These are phyloP conservation scores for Liolophura sinensis DNA, from an alignment of 1,140 invertebrate species.

Conservation along the genomic window DNA sequence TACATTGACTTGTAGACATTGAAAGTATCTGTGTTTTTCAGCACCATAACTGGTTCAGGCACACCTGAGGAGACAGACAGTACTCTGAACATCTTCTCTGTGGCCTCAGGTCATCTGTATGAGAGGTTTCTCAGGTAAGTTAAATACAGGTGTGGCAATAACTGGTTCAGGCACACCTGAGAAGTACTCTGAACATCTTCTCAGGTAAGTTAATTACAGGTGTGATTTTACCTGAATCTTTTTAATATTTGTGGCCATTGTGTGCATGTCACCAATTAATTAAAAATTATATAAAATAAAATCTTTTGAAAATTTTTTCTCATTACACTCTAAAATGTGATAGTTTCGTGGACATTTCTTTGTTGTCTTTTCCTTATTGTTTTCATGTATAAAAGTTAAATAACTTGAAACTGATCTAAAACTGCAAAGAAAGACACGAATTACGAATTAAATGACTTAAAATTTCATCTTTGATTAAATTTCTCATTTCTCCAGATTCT, in stretches of 20 bases:
- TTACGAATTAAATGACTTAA: too few relatives aligned
- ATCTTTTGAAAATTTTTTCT: too few relatives aligned
- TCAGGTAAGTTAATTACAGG: too few relatives aligned
- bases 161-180: conserved; percentile 1
- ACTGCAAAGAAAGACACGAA: too few relatives aligned
- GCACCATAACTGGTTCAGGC: conserved; percentile 66
- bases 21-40: conserved; percentile 33
- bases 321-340: not conserved
- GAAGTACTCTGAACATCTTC: not conserved
- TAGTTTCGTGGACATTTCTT: not conserved
- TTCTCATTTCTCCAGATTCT: too few relatives aligned
- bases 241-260: too few relatives aligned
- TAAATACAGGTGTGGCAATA: not conserved
- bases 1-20: too few relatives aligned
- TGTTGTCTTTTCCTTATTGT: not conserved
- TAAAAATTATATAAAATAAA: too few relatives aligned
- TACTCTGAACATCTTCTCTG: conserved; percentile 96
- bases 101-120: conserved; percentile 98
- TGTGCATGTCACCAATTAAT: too few relatives aligned
- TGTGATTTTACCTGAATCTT: too few relatives aligned
- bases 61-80: conserved; percentile 75
- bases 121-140: conserved; percentile 81
- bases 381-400: too few relatives aligned
- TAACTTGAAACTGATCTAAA: not conserved
- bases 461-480: too few relatives aligned